Percentiles rank a stretch among this genome's conserved stretches.
phyloP scores from a whole-genome alignment of 2,797 vertebrate genomes.

The Heteromormyrus szaboi region DNA sequence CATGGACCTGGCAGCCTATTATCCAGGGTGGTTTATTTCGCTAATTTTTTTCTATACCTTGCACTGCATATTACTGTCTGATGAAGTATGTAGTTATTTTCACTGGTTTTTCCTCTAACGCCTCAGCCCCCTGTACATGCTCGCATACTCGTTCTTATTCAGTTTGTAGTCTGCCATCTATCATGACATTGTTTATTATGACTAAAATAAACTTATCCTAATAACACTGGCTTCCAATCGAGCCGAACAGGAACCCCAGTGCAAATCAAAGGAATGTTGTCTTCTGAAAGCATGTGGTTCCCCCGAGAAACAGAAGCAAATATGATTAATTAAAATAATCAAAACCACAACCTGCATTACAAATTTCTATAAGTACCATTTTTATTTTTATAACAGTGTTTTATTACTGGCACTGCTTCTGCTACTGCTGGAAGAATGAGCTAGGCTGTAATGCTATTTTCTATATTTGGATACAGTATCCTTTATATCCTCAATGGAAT shows the following conservation, averaged over 20 bases:
- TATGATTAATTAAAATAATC: slow-evolving; percentile 7
- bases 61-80: background rate
- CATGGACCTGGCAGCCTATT: background rate
- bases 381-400: background rate
- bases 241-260: background rate
- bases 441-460: background rate
- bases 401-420: background rate
- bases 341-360: slow-evolving; percentile 3
- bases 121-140: background rate
- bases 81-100: background rate
- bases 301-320: background rate
- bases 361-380: background rate
- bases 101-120: background rate
- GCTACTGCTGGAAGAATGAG: background rate
- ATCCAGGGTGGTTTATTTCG: background rate
- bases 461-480: background rate
- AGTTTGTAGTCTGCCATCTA: background rate
- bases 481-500: background rate
- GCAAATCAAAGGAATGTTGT: slow-evolving; percentile 4
- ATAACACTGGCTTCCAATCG: background rate
- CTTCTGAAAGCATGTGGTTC: background rate
- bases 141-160: background rate
- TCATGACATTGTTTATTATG: slow-evolving; percentile 25
- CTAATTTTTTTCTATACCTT: background rate
- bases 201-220: slow-evolving; percentile 15